These are phyloP conservation scores for Pseudotriccus pelzelni DNA, from an alignment of 2,797 vertebrate species.

Conservation along the genomic window DNA sequence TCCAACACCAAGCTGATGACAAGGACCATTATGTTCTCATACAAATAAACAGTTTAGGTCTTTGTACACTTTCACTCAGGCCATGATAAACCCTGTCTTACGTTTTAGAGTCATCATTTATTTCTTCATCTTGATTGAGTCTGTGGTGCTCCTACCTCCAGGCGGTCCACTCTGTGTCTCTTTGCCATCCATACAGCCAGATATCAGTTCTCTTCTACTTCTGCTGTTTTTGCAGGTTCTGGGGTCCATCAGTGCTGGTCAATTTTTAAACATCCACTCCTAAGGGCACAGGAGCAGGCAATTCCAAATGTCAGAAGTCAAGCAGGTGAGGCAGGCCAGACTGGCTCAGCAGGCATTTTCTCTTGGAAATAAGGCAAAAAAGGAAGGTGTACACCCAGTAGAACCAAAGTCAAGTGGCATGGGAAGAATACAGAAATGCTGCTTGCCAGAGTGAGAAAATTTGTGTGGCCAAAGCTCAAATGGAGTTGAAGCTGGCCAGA, in stretches of 20 bases:
- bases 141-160: not conserved
- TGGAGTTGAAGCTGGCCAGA: not conserved
- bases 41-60: slow-evolving; percentile 20
- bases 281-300: not conserved
- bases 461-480: not conserved
- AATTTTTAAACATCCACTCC: not conserved
- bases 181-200: not conserved
- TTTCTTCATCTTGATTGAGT: not conserved
- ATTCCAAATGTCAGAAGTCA: not conserved
- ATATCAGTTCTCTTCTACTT: not conserved
- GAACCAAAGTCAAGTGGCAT: not conserved
- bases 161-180: not conserved
- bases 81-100: not conserved
- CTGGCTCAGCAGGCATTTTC: not conserved
- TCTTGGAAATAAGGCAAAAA: not conserved
- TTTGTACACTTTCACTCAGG: slow-evolving; percentile 15
- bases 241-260: not conserved
- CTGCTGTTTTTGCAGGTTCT: not conserved
- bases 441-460: not conserved
- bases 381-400: too few relatives aligned
- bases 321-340: not conserved
- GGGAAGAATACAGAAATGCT: not conserved
- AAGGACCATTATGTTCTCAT: slow-evolving; percentile 32
- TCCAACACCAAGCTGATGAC: not conserved
- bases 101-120: slow-evolving; percentile 7